These are phyloP conservation scores for Caenorhabditis brenneri DNA, from an alignment of 1,140 invertebrate genomes.

Conservation along the genomic window DNA sequence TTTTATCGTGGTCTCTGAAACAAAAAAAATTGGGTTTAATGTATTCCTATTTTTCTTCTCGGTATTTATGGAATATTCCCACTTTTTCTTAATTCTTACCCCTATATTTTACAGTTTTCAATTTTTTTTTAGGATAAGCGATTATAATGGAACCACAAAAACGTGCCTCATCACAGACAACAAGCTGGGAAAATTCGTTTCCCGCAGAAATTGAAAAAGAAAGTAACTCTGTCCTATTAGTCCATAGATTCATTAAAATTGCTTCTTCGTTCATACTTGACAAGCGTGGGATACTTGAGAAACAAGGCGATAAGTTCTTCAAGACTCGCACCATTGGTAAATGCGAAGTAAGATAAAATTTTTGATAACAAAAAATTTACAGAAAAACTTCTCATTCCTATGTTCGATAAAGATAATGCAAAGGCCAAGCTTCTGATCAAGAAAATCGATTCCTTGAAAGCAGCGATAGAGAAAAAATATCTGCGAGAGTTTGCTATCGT, in stretches of 20 bases:
- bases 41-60: no score
- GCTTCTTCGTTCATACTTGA: neutral
- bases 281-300: neutral
- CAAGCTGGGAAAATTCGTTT: neutral
- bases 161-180: no score
- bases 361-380: no score
- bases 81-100: no score
- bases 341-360: neutral
- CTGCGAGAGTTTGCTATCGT: conserved; percentile 19
- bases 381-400: neutral
- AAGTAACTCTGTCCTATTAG: neutral
- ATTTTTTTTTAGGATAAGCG: no score
- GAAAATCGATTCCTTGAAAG: neutral
- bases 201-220: neutral
- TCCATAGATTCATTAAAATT: neutral
- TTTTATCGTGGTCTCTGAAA: no score
- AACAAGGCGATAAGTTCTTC: neutral
- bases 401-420: neutral
- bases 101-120: no score
- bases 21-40: no score
- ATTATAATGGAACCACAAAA: no score
- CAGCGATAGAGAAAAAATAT: neutral
- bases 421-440: neutral
- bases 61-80: no score
- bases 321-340: neutral